These are phyloP conservation scores for Scaptomyza pallida DNA, from an alignment of 1,140 invertebrate species.

Conservation along the genomic window DNA sequence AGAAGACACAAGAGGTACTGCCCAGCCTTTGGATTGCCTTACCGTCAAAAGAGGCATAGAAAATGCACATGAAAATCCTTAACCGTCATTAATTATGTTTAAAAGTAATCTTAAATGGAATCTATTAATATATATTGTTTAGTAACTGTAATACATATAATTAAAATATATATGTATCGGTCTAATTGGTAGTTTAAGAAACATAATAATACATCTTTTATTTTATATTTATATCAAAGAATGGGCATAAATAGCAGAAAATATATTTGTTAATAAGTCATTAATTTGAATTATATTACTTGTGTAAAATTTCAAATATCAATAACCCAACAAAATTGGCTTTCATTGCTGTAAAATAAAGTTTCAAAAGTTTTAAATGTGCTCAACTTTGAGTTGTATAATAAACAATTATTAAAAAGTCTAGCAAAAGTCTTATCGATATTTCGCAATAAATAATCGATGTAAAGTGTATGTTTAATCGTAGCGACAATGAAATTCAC, in stretches of 20 bases:
- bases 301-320: no score
- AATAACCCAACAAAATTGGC: no score
- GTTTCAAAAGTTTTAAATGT: no score
- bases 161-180: no score
- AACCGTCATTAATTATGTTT: background rate
- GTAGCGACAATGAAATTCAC: conserved; percentile 4
- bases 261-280: no score
- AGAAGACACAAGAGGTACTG: background rate
- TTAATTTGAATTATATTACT: no score
- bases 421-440: background rate
- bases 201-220: background rate
- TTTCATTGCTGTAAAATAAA: no score
- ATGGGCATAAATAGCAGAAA: background rate
- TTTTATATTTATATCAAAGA: background rate
- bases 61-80: background rate
- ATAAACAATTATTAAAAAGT: background rate
- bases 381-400: conserved; percentile 10
- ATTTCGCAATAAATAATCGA: conserved; percentile 7
- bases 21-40: conserved; percentile 17
- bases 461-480: conserved; percentile 2
- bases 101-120: background rate
- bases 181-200: no score
- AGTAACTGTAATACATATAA: no score
- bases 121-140: background rate
- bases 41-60: background rate